These are phyloP conservation scores for Nymphalis c-album DNA, from an alignment of 2,888 invertebrate species.

Conservation along the genomic window DNA sequence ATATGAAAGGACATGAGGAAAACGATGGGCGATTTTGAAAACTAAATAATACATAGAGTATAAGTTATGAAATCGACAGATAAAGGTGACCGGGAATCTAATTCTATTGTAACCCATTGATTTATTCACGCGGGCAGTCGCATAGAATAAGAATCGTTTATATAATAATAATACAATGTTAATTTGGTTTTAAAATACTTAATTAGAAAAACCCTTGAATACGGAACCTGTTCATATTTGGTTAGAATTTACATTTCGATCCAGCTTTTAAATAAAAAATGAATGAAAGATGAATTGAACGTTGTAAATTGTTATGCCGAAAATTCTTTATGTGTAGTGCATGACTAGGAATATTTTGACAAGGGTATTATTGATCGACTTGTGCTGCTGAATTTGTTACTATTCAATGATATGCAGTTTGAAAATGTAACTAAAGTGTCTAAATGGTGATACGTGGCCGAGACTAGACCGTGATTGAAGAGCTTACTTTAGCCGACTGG, in stretches of 20 bases:
- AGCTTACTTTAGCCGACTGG: too few relatives aligned
- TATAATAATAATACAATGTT: too few relatives aligned
- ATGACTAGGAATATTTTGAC: constrained; percentile 10
- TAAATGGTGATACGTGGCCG: too few relatives aligned
- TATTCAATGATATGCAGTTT: not conserved
- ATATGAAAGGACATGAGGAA: too few relatives aligned
- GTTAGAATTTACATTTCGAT: not conserved
- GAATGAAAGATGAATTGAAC: not conserved
- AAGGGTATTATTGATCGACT: constrained; percentile 5
- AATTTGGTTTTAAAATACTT: not conserved
- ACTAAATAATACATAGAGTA: too few relatives aligned
- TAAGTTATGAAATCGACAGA: too few relatives aligned
- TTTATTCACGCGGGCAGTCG: too few relatives aligned
- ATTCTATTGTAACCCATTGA: too few relatives aligned
- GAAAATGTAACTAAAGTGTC: not conserved
- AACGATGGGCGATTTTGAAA: too few relatives aligned
- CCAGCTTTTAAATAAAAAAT: constrained; percentile 5
- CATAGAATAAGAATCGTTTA: too few relatives aligned
- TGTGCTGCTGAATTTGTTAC: not conserved
- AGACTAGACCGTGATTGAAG: too few relatives aligned
- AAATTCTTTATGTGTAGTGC: constrained; percentile 9
- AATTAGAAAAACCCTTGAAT: not conserved
- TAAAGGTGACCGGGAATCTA: too few relatives aligned
- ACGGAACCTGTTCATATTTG: not conserved
- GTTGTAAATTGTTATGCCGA: not conserved